Evolutionary conservation across 2,113 vertebrate species (phyloP).

Genomic region (Chinchilla lanigera): DNA sequence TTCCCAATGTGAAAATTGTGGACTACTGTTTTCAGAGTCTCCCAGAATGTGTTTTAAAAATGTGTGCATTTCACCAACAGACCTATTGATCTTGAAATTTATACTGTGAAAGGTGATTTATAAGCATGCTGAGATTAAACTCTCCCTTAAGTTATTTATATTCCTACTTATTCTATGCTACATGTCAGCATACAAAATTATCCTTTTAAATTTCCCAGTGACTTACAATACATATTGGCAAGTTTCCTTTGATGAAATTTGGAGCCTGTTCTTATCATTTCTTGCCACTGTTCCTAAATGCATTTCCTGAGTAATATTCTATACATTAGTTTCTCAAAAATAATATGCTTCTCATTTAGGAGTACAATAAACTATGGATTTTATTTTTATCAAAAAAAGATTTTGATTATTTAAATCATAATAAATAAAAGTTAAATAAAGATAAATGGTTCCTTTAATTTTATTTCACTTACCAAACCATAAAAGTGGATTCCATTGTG

Average conservation of each 20-base stretch:
- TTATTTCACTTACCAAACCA: not conserved
- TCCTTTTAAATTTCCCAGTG: not conserved
- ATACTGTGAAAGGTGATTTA: not conserved
- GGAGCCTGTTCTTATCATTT: not conserved
- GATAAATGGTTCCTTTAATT: not conserved
- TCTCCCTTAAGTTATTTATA: not conserved
- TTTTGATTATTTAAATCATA: not conserved
- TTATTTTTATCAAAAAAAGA: not conserved
- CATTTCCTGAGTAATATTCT: not conserved
- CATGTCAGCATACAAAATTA: not conserved
- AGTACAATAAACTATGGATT: not conserved
- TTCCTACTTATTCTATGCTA: not conserved
- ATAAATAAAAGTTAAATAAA: not conserved
- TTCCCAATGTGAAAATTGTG: not conserved
- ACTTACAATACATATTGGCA: not conserved
- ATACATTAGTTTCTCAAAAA: not conserved
- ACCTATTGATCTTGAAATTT: not conserved
- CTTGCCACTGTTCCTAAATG: not conserved
- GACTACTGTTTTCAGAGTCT: not conserved
- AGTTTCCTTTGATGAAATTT: not conserved
- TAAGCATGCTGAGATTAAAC: not conserved
- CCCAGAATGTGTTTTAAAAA: not conserved
- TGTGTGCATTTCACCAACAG: not conserved
- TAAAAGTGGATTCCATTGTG: not conserved
- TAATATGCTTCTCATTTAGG: not conserved